Percentiles rank a stretch among this genome's conserved stretches.
These are phyloP conservation scores for Lymantria dispar DNA, from an alignment of 2,888 invertebrate genomes.

Conservation along the genomic window DNA sequence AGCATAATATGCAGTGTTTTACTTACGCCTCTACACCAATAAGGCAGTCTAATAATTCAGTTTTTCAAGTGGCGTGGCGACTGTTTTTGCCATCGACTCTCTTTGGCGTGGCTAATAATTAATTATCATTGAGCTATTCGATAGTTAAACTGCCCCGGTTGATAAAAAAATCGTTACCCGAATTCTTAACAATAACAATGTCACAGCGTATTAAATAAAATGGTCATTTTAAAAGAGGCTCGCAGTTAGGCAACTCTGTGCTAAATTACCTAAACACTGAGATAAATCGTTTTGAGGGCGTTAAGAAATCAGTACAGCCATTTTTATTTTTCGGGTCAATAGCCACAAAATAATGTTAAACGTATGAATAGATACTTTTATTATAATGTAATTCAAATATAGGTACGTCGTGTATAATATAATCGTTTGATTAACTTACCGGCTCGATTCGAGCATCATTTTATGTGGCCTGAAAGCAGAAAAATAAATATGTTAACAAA, in stretches of 20 bases:
- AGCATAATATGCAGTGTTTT: too few species aligned
- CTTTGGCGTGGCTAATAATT: too few species aligned
- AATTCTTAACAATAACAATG: constrained; percentile 6
- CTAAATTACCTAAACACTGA: constrained; percentile 11
- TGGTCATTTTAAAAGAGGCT: constrained; percentile 7
- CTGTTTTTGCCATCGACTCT: too few species aligned
- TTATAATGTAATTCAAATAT: constrained; percentile 14
- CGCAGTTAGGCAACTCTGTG: not conserved
- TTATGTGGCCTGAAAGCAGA: constrained; percentile 74
- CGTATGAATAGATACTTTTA: constrained; percentile 24
- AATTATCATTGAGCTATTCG: too few species aligned
- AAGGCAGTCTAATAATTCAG: too few species aligned
- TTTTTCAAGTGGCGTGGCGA: too few species aligned
- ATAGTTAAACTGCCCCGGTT: too few species aligned
- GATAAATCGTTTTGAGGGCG: constrained; percentile 12
- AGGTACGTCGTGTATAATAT: constrained; percentile 2
- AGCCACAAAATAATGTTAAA: constrained; percentile 29
- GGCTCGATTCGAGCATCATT: constrained; percentile 80
- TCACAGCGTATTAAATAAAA: constrained; percentile 4
- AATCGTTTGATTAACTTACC: constrained; percentile 50
- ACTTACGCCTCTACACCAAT: too few species aligned
- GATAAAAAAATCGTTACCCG: not conserved
- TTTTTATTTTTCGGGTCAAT: constrained; percentile 21
- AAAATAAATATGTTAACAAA: constrained; percentile 37
- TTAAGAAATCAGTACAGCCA: constrained; percentile 12